Base-by-base conservation (phyloP, 1,140 invertebrate genomes). In the Helicoverpa zea region DNA sequence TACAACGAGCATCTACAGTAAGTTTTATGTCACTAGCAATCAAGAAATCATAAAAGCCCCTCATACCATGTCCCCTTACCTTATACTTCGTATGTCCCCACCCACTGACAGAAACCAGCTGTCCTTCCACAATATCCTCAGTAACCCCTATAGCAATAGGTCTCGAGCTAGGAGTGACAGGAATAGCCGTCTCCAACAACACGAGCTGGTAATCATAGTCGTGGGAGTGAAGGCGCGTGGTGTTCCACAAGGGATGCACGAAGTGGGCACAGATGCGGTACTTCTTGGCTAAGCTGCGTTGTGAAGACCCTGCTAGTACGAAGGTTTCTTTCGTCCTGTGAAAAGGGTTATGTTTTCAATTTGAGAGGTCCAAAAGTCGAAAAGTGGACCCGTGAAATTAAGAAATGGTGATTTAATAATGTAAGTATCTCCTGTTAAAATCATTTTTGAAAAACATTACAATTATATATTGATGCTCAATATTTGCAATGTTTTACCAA, bases 171-270 rank as follows among this genome's bases (percentile, higher is more conserved):
- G 78, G 7, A 0, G 89, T 89, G 0, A 93, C 83, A 0, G 92
- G 91, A 0, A 94, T 81, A 0, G 92, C 83, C 9, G 9, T 84
- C 74, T 93, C 91, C 79, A 94, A 74, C 12, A 93, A 79, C 10
- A 93, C 30, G 2, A 94, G 85, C 83, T 94, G 93, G 79, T 90
- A 94, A 49, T 94, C 93, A 43, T 61, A 94, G 83, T 94, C 93
- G 23, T 93, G 90, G 13, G 70, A 78, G 54, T 91, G 89, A 0
- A 61, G 63, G 0, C 85, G 87, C 0, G 82, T 82, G 5, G 30
- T 74, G 51, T 87, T 86, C 91, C 91, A 92, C 0, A 85, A 29
- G 0, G 92, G 92, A 23, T 93, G 92, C 16, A 86, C 81, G 84
- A 92, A 93, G 64, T 93, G 92, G 0, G 90, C 88, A 64, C 92